Percentiles rank a stretch among this genome's conserved stretches.
Evolutionary conservation across 2,797 vertebrate genomes (phyloP).

Genomic region (Lophius americanus): DNA sequence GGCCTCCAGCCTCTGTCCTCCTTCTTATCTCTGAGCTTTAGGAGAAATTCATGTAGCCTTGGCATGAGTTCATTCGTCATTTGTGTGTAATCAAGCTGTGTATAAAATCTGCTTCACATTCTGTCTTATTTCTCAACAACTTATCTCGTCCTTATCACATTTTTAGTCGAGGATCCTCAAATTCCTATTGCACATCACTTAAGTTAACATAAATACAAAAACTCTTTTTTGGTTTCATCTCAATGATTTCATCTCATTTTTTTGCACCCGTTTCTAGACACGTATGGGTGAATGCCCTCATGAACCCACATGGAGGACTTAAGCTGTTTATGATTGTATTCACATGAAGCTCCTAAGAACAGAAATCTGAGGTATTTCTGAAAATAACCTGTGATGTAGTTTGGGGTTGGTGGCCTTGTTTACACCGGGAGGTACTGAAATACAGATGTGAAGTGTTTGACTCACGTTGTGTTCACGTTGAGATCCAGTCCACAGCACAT

Average conservation of each 20-base stretch:
- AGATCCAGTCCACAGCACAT: constrained; percentile 30
- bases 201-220: background rate
- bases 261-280: background rate
- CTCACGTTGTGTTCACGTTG: constrained; percentile 27
- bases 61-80: background rate
- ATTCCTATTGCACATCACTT: background rate
- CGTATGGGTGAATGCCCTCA: constrained; percentile 4
- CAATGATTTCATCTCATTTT: background rate
- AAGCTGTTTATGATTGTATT: constrained; percentile 2
- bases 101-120: background rate
- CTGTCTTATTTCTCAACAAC: background rate
- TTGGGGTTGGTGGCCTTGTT: constrained; percentile 28
- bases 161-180: background rate
- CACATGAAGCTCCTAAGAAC: constrained; percentile 1
- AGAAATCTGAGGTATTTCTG: background rate
- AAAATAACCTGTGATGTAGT: constrained; percentile 4
- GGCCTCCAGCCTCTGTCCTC: background rate
- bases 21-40: background rate
- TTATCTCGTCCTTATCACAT: background rate
- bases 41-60: background rate
- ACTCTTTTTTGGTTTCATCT: background rate
- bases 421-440: constrained; percentile 21
- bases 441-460: constrained; percentile 12
- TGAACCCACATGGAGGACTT: constrained; percentile 4
- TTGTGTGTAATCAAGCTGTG: background rate